Base-by-base conservation (phyloP, 2,113 vertebrate genomes). In the Protobothrops mucrosquamatus region DNA sequence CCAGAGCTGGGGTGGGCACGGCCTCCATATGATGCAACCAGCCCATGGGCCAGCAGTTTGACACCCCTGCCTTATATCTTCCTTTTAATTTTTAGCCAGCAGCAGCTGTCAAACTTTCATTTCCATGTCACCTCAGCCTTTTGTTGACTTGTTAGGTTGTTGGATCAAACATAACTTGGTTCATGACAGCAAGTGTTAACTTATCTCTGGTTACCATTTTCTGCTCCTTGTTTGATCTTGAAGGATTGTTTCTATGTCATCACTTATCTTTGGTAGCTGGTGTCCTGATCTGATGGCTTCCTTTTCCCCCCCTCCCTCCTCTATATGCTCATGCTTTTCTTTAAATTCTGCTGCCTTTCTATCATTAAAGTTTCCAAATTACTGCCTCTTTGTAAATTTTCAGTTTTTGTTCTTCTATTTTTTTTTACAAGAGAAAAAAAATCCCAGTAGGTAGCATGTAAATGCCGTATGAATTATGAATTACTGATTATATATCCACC, bases 381-480 rank as follows among this genome's bases (percentile, higher is more conserved):
- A 52, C 51, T 24, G 4, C 24, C 8, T 55, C 23, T 57, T 55
- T 11, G 12, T n/a, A 39, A 69, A 29, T 64, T 2, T 55, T 88
- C 87, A 56, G 51, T n/a, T 74, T 88, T 64, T 88, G 10, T 24
- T 52, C 9, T n/a, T 55, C 43, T 20, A 22, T 81, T 18, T 89
- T 88, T n/a, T 92, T 90, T 34, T 18, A 81, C n/a, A 14, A n/a
- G 18, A 51, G 24, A 89, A 56, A 48, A 85, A 29, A 89, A 24
- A 85, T 57, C 87, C 92, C 92, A 81, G n/a, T 89, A 43, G 87
- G 26, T 43, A 57, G 14, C 87, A 57, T 56, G 54, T 89, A 92
- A 57, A 89, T 92, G 89, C 81, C 92, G 48, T 43, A 89, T 85
- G 87, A 85, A 85, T 92, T 54, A 85, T 92, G 87, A 92, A 89